Conservation (phyloP, 2,888 invertebrate species). For the Ditylenchus weischeri region DNA sequence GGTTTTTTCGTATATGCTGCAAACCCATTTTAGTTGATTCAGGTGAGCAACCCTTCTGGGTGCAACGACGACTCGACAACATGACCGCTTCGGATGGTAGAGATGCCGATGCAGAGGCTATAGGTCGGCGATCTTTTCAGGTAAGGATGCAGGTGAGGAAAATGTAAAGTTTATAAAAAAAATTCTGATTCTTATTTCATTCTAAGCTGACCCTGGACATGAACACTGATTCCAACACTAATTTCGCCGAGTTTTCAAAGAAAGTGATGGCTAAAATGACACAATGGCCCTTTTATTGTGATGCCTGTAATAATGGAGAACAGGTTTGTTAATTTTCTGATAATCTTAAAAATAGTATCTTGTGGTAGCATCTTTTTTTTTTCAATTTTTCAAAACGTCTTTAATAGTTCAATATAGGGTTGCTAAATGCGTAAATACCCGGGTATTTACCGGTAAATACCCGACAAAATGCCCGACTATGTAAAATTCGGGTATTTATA, state of each 20-base stretch:
- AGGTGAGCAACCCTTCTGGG: conserved; percentile 30
- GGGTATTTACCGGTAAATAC: too few species aligned
- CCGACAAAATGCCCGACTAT: too few species aligned
- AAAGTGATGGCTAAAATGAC: conserved; percentile 25
- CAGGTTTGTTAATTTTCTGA: neutral
- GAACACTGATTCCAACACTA: conserved; percentile 1
- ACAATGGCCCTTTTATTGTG: conserved; percentile 38
- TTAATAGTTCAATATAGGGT: too few species aligned
- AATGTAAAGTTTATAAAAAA: conserved; percentile 2
- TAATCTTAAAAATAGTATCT: neutral
- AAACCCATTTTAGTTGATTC: conserved; percentile 1
- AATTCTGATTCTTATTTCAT: neutral
- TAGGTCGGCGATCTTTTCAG: conserved; percentile 31
- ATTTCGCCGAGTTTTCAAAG: neutral
- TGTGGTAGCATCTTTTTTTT: too few species aligned
- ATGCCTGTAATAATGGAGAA: conserved; percentile 24
- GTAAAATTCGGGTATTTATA: too few species aligned
- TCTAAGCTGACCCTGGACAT: conserved; percentile 18
- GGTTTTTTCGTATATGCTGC: too few species aligned
- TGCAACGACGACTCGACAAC: conserved; percentile 18
- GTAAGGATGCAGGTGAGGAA: conserved; percentile 15
- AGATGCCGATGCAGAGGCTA: conserved; percentile 32
- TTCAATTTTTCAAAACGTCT: too few species aligned
- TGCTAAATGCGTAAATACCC: too few species aligned
- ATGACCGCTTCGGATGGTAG: conserved; percentile 23